Conservation (phyloP, 2,888 invertebrate species). For the Timema cristinae region DNA sequence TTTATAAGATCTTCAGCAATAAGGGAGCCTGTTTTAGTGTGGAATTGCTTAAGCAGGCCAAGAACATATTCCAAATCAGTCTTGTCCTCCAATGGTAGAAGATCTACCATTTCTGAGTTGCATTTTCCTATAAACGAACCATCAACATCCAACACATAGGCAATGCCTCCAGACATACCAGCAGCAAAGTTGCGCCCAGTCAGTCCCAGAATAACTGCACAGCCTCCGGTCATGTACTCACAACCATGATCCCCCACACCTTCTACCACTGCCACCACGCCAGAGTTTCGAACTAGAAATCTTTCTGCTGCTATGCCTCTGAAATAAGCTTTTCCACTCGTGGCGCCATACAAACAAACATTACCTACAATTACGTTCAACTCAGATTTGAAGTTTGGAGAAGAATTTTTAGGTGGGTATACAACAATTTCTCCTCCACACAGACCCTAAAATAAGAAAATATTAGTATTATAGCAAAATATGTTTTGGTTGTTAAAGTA, state of each 20-base stretch:
- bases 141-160: constrained; percentile 89
- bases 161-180: constrained; percentile 97
- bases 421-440: constrained; percentile 94
- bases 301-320: constrained; percentile 96
- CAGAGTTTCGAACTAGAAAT: constrained; percentile 97
- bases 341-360: constrained; percentile 97
- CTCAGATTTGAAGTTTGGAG: constrained; percentile 75
- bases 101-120: constrained; percentile 92
- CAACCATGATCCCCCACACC: constrained; percentile 99
- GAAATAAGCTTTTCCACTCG: constrained; percentile 90
- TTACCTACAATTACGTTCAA: constrained; percentile 97
- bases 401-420: constrained; percentile 80
- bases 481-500: constrained; percentile 18
- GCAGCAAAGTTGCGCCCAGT: constrained; percentile 99
- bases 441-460: constrained; percentile 57
- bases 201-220: constrained; percentile 83
- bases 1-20: constrained; percentile 75
- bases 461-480: not conserved
- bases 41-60: constrained; percentile 76
- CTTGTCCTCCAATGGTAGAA: constrained; percentile 71
- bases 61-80: constrained; percentile 77
- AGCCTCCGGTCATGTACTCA: constrained; percentile 99
- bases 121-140: constrained; percentile 82
- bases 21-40: constrained; percentile 80
- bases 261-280: constrained; percentile 92